Evolutionary conservation across 2,888 invertebrate genomes (phyloP), one percentile per base, ranked within the genome.

Genomic region (Drosophila multiciliata): DNA sequence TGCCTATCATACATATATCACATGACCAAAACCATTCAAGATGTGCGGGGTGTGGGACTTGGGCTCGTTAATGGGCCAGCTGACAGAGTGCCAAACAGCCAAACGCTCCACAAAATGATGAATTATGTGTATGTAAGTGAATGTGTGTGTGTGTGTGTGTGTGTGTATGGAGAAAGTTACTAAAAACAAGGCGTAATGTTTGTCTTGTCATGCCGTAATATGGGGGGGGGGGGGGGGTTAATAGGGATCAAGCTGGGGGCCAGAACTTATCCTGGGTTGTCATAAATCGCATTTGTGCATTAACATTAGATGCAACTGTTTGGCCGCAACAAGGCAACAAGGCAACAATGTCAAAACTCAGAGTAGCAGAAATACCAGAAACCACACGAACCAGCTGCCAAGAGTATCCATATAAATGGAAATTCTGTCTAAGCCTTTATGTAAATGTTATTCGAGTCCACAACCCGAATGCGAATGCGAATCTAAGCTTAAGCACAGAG

Each of bases 281-380:
- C 84, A 86, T 88, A 85, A 85, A 85, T 89, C 85, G 82, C 82
- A 88, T 88, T 87, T 85, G 82, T 87, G 85, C 87, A 85, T 83
- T 88, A 88, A 84, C 84, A 89, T 89, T 85, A 73, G 73, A 66
- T 70, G 87, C 78, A 76, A 70, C 70, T 82, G 82, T 87, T 83
- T 87, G 87, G 64, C 49, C 65, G 68, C 78, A 75, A 81, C 73
- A 75, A 66, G 83, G 68, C 78, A 75, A 81, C 73, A 75, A 66
- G 83, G 80, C 87, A 87, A 75, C 85, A 85, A 83, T 85, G 86
- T 80, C 77, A 60, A 66, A 87, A 66, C 77, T 65, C 54, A 63
- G 68, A 60, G 42, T 52, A 42, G 59, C 60, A 36, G 55, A 38
- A 60, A 65, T 32, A 69, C 35, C 72, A 45, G 52, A 55, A 42